Conservation (phyloP, 2,888 invertebrate genomes). For the Sminthurinus aureus region DNA sequence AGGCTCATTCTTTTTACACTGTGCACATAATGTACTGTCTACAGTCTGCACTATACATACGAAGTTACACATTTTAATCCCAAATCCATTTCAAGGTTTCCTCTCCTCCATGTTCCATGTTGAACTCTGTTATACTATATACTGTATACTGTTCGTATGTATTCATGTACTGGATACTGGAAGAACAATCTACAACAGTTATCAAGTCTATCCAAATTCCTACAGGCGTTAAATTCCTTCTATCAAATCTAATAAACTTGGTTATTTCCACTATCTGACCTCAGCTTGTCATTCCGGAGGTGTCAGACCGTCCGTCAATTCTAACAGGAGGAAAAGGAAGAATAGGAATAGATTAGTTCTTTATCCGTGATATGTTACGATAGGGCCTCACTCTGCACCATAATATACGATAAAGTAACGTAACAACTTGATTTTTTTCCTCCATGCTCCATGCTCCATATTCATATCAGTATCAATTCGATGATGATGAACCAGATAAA, state of each 20-base stretch:
- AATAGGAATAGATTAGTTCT: no score
- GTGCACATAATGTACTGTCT: background rate
- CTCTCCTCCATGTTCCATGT: background rate
- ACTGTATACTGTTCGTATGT: background rate
- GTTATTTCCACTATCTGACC: background rate
- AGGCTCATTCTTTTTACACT: conserved; percentile 5
- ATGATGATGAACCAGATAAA: no score
- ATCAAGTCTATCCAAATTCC: background rate
- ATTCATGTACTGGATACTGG: background rate
- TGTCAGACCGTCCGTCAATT: conserved; percentile 6
- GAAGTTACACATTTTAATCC: background rate
- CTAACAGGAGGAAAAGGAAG: background rate
- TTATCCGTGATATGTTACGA: no score
- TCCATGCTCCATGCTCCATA: no score
- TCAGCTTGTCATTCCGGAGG: background rate
- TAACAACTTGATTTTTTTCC: no score
- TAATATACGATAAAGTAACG: no score
- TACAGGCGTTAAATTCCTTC: conserved; percentile 28
- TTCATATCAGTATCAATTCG: no score
- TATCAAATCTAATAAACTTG: conserved; percentile 17
- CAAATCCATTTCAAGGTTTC: conserved; percentile 25
- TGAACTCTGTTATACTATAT: background rate
- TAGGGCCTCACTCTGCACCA: no score
- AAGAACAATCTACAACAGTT: background rate
- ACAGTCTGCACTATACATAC: no score